phyloP scores from a whole-genome alignment of 2,113 vertebrate species.

The Cisticola juncidis region DNA sequence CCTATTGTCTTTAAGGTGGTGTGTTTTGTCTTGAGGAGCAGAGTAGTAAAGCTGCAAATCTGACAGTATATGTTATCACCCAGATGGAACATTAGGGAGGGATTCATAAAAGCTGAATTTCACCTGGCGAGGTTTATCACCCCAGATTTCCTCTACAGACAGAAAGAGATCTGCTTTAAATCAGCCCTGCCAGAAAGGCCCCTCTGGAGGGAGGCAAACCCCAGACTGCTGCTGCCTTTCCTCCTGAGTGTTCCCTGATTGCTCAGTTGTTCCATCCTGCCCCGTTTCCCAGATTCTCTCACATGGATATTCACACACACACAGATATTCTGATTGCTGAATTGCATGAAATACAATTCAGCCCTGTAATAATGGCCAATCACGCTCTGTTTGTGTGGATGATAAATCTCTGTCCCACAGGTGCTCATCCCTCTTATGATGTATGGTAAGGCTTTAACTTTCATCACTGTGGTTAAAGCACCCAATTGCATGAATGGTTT shows the following conservation, averaged over 20 bases:
- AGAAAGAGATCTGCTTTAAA: slow-evolving; percentile 14
- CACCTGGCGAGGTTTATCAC: slow-evolving; percentile 25
- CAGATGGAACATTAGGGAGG: slow-evolving; percentile 11
- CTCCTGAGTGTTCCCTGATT: not conserved
- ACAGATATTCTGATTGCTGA: not conserved
- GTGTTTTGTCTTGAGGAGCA: slow-evolving; percentile 17
- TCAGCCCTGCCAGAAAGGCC: not conserved
- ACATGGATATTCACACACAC: no score
- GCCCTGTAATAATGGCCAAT: not conserved
- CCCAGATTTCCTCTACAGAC: slow-evolving; percentile 2
- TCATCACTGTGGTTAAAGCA: not conserved
- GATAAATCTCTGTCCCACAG: not conserved
- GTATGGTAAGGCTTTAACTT: not conserved
- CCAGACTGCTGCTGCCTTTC: not conserved
- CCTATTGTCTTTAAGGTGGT: not conserved
- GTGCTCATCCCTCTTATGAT: not conserved
- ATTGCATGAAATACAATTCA: not conserved
- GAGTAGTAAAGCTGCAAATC: slow-evolving; percentile 24
- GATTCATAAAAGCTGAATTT: slow-evolving; percentile 25
- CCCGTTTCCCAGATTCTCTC: not conserved
- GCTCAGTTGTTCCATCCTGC: not conserved
- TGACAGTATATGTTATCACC: not conserved
- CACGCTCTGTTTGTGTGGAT: not conserved
- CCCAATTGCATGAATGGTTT: not conserved
- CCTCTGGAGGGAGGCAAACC: not conserved